Conservation (phyloP, 2,888 invertebrate species). For the Malthinus seriepunctatus region DNA sequence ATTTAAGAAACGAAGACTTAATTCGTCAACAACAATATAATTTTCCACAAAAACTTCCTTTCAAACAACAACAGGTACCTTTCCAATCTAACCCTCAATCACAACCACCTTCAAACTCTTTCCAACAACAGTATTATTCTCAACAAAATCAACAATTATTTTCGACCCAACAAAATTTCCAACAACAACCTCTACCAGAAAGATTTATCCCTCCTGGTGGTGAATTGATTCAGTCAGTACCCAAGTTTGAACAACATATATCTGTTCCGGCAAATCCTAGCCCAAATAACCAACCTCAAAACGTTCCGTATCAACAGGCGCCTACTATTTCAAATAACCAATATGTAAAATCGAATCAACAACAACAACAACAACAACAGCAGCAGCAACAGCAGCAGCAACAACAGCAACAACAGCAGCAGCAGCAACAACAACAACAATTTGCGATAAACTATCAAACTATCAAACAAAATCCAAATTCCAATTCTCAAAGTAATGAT, state of each 20-base stretch:
- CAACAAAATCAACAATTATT: constrained; percentile 19
- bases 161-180: constrained; percentile 24
- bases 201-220: constrained; percentile 67
- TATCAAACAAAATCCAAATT: background rate
- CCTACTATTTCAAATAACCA: constrained; percentile 18
- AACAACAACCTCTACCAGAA: constrained; percentile 39
- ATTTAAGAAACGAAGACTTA: constrained; percentile 50
- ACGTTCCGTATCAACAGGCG: constrained; percentile 18
- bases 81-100: too few relatives aligned
- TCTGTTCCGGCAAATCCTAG: constrained; percentile 55
- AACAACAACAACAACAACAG: constrained; percentile 30
- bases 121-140: constrained; percentile 31
- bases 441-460: background rate
- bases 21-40: constrained; percentile 17
- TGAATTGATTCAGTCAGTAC: constrained; percentile 75
- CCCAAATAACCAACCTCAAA: constrained; percentile 9
- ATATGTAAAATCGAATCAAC: constrained; percentile 9
- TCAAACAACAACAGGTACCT: constrained; percentile 29
- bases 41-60: constrained; percentile 27
- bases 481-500: too few relatives aligned
- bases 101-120: constrained; percentile 25
- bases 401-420: constrained; percentile 11
- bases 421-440: constrained; percentile 15
- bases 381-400: constrained; percentile 19
- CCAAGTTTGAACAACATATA: constrained; percentile 80